phyloP scores from a whole-genome alignment of 92 coral and sea anemone species.

The Parazoanthus atlanticus region DNA sequence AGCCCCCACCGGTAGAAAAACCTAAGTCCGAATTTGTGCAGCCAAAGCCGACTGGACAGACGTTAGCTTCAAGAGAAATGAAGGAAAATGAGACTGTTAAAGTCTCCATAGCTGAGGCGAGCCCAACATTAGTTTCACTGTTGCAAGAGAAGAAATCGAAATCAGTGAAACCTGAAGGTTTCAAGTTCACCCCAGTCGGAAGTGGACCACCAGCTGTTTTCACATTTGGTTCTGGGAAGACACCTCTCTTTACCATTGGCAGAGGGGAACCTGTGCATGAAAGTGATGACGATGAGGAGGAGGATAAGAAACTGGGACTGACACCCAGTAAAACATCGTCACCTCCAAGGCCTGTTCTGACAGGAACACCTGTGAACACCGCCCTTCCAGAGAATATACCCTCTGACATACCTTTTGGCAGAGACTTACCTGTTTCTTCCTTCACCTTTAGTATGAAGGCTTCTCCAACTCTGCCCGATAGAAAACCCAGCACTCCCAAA shows the following conservation, averaged over 20 bases:
- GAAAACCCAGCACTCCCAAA: constrained; percentile 47
- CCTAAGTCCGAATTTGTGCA: background rate
- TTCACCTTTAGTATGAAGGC: constrained; percentile 71
- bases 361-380: constrained; percentile 12
- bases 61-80: background rate
- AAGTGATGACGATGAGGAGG: constrained; percentile 63
- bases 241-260: constrained; percentile 78
- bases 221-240: constrained; percentile 22
- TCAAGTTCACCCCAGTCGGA: background rate
- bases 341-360: constrained; percentile 40
- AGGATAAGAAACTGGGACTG: constrained; percentile 46
- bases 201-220: background rate
- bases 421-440: constrained; percentile 58
- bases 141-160: background rate
- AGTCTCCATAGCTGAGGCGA: background rate
- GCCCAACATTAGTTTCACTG: constrained; percentile 28
- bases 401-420: constrained; percentile 66
- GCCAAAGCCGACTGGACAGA: background rate
- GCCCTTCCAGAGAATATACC: constrained; percentile 8
- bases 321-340: constrained; percentile 64
- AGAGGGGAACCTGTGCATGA: constrained; percentile 50
- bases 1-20: background rate
- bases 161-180: background rate
- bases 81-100: background rate
- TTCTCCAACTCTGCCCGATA: constrained; percentile 42